phyloP scores from a whole-genome alignment of 2,797 vertebrate species.

The Ctenosaura bakeri region DNA sequence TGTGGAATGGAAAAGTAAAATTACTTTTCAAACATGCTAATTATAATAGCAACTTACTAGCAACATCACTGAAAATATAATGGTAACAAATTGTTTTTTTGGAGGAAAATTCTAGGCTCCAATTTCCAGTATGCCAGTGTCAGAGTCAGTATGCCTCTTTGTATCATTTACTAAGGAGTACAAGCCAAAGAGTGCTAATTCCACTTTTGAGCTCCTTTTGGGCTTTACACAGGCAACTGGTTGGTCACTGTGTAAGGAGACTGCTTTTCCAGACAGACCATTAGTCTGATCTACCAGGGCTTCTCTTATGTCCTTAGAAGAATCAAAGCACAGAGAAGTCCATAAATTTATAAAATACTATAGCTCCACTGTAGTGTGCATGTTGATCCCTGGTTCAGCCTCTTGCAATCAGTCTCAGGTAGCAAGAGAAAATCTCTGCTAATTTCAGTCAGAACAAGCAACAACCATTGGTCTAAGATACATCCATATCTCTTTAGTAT shows the following conservation, averaged over 20 bases:
- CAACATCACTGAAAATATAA: too few relatives aligned
- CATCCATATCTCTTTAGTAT: background rate
- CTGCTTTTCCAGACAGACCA: background rate
- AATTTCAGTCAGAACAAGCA: background rate
- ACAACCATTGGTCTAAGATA: background rate
- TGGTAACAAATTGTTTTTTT: too few relatives aligned
- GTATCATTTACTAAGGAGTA: background rate
- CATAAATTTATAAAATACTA: conserved; percentile 4
- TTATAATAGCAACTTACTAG: too few relatives aligned
- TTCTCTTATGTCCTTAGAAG: background rate
- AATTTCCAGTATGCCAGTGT: background rate
- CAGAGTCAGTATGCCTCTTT: background rate
- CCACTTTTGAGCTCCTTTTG: background rate
- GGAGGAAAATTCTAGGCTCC: too few relatives aligned
- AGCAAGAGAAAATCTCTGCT: background rate
- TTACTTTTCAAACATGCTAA: too few relatives aligned
- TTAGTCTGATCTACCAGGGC: background rate
- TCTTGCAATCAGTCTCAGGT: background rate
- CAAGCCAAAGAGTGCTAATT: background rate
- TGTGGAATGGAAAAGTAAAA: too few relatives aligned
- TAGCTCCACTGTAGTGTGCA: background rate
- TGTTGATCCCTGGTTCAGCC: background rate
- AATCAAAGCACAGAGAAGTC: conserved; percentile 12
- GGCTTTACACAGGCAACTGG: background rate
- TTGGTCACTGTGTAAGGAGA: background rate